Evolutionary conservation across 2,888 invertebrate genomes (phyloP), one percentile per base, ranked within the genome.

Genomic region (Cremastinae sp.): DNA sequence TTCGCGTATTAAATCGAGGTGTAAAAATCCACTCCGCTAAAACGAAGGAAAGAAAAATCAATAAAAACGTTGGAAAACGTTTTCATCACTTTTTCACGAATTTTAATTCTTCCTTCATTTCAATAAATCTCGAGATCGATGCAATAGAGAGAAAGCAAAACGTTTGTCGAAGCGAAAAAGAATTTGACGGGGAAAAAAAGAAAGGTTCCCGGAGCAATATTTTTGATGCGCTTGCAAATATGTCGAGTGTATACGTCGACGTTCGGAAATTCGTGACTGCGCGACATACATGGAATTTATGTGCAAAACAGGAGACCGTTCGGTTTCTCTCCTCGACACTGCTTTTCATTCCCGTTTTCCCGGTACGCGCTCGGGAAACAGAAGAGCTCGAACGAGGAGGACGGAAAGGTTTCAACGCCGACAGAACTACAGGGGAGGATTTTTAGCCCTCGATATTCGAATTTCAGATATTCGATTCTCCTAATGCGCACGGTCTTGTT

Each of bases 391-490:
- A 4, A n/a, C 20, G 37, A 18, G 45, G 8, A 22, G 58, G 53
- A 28, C 14, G 62, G 68, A 62, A 49, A 41, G 43, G 20, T 69
- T 74, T 62, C 51, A 18, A 43, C 55, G 62, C 62, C 20, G 68
- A 58, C 49, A 56, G 62, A 62, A 74, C 68, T 64, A 62, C 47
- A 39, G 20, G 35, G 41, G 49, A 58, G 62, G 49, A 62, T 41
- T 45, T 49, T 74, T 56, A 56, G 56, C 49, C 68, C 64, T 43
- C 69, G 35, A 49, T 41, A 56, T 49, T 51, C 22, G 62, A 64
- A 69, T 64, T 74, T 74, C 62, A 56, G 35, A 10, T 58, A 49
- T 12, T 39, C 22, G 16, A 5, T 28, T 10, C 16, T 14, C 16
- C 28, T 3, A 28, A 28, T 28, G 28, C 28, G 28, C 28, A 28